Conservation (phyloP, 2,797 vertebrate species). For the Scomberomorus guttatus region DNA sequence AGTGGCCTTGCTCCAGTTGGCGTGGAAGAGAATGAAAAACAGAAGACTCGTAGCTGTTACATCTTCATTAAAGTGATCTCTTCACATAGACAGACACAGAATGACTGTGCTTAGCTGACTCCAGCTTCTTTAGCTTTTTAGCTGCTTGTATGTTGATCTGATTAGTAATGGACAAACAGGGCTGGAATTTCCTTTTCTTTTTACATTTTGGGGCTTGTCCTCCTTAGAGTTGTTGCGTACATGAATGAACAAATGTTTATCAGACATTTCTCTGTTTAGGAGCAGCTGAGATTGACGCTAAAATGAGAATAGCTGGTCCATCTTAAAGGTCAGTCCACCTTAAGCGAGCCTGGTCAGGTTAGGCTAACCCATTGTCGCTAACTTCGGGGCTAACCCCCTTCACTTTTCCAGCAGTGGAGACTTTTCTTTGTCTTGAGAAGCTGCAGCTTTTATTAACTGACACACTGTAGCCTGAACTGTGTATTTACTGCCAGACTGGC, state of each 20-base stretch:
- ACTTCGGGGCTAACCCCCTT: too few species aligned
- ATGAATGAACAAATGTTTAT: slow-evolving; percentile 10
- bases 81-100: slow-evolving; percentile 2
- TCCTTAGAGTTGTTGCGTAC: not conserved
- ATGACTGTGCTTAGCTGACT: slow-evolving; percentile 17
- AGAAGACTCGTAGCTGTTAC: slow-evolving; percentile 10
- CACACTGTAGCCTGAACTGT: too few species aligned
- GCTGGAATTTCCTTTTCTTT: slow-evolving; percentile 5
- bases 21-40: slow-evolving; percentile 29
- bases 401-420: too few species aligned
- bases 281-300: too few species aligned
- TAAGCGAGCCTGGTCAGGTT: too few species aligned
- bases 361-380: too few species aligned
- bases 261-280: too few species aligned
- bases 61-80: slow-evolving; percentile 21
- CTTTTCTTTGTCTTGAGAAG: too few species aligned
- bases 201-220: slow-evolving; percentile 14
- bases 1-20: slow-evolving; percentile 22
- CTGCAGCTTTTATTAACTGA: too few species aligned
- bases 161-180: not conserved
- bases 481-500: too few species aligned
- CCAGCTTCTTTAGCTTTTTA: slow-evolving; percentile 28
- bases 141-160: slow-evolving; percentile 39
- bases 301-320: too few species aligned
- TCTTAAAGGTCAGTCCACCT: too few species aligned